phyloP scores from a whole-genome alignment of 1,140 invertebrate genomes.

The Cydia amplana region DNA sequence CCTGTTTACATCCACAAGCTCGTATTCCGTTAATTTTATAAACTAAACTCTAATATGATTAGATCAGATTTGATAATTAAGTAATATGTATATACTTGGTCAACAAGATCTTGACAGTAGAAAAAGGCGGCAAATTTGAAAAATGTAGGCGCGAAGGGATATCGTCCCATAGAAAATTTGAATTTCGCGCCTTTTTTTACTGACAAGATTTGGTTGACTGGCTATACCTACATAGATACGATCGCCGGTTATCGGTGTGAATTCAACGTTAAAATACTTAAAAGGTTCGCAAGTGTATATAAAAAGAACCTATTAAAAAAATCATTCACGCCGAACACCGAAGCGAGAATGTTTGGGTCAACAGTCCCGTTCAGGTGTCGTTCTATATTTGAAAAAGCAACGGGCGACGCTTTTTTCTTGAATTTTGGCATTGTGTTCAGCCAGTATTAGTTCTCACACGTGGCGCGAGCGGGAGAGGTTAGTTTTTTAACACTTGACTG shows the following conservation, averaged over 20 bases:
- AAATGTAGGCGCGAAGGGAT: no score
- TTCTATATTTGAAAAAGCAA: slow-evolving; percentile 29
- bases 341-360: slow-evolving; percentile 26
- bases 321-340: slow-evolving; percentile 22
- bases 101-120: no score
- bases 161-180: no score
- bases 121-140: no score
- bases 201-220: no score
- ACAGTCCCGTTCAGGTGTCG: slow-evolving; percentile 30
- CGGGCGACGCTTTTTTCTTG: slow-evolving; percentile 16
- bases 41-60: background rate
- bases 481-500: slow-evolving; percentile 7
- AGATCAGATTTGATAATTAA: background rate
- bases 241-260: background rate
- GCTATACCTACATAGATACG: background rate
- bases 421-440: slow-evolving; percentile 27
- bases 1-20: slow-evolving; percentile 6
- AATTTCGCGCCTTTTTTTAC: no score
- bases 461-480: slow-evolving; percentile 16
- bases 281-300: background rate
- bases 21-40: background rate
- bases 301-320: slow-evolving; percentile 31
- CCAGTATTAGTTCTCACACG: slow-evolving; percentile 24
- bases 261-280: slow-evolving; percentile 14
- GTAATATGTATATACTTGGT: no score